phyloP scores from a whole-genome alignment of 2,888 invertebrate species.

The Copidosoma aretas region DNA sequence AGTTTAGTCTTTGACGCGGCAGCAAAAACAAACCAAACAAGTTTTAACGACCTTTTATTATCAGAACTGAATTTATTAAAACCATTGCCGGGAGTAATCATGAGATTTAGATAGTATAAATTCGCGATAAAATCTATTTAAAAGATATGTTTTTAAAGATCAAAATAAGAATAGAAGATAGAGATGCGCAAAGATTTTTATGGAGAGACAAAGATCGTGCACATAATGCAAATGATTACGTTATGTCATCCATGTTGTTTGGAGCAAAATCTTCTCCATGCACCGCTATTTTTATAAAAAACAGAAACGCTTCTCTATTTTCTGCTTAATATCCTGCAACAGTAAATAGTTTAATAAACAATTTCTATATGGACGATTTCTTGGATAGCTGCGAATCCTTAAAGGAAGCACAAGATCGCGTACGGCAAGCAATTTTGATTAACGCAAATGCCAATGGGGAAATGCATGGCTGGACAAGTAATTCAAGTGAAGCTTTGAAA shows the following conservation, averaged over 20 bases:
- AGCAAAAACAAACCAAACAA: not conserved
- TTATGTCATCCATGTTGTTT: conserved; percentile 1
- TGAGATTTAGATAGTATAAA: conserved; percentile 1
- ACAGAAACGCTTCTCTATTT: conserved; percentile 5
- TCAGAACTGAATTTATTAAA: not conserved
- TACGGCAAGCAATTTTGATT: not conserved
- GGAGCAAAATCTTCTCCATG: conserved; percentile 11
- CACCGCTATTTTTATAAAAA: conserved; percentile 11
- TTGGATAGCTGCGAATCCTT: not conserved
- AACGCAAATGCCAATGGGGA: not conserved
- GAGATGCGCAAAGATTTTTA: conserved; percentile 14
- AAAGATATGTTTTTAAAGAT: conserved; percentile 7
- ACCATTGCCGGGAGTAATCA: conserved; percentile 6
- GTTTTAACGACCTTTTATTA: not conserved
- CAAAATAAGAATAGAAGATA: conserved; percentile 2
- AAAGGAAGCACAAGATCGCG: not conserved
- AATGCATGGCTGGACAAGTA: conserved; percentile 2
- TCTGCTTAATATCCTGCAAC: not conserved
- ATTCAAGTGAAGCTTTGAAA: not conserved
- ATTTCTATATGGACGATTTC: not conserved
- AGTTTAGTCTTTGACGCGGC: conserved; percentile 13
- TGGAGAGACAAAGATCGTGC: not conserved
- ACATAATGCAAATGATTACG: not conserved
- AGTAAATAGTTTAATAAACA: not conserved
- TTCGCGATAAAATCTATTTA: conserved; percentile 13